phyloP scores from a whole-genome alignment of 2,797 vertebrate genomes.

The Euthynnus affinis region DNA sequence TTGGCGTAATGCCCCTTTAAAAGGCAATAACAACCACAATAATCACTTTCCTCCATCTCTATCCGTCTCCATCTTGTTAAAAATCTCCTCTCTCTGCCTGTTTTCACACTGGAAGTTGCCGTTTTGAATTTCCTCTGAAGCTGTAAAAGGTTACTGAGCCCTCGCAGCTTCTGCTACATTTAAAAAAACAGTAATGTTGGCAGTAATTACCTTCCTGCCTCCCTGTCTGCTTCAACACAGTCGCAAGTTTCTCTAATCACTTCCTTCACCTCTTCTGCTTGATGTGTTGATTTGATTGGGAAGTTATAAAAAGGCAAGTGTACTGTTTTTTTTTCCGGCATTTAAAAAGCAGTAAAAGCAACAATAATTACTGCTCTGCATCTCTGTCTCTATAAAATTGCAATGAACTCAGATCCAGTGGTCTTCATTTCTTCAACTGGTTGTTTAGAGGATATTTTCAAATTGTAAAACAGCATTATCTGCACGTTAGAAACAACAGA shows the following conservation, averaged over 20 bases:
- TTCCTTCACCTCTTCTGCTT: conserved; percentile 62
- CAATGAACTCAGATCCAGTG: conserved; percentile 17
- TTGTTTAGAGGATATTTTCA: conserved; percentile 23
- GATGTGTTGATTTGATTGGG: conserved; percentile 49
- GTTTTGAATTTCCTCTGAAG: conserved; percentile 59
- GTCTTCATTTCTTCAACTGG: not conserved
- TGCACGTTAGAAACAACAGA: not conserved
- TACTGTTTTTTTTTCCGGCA: conserved; percentile 38
- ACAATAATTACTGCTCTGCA: conserved; percentile 31
- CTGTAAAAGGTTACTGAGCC: conserved; percentile 58
- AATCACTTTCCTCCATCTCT: conserved; percentile 63
- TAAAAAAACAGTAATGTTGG: conserved; percentile 64
- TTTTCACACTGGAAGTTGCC: conserved; percentile 54
- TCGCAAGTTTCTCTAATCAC: conserved; percentile 47
- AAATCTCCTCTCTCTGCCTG: conserved; percentile 56
- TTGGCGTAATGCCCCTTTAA: conserved; percentile 73
- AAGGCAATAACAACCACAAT: conserved; percentile 70
- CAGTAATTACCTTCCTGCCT: conserved; percentile 63
- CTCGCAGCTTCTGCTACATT: conserved; percentile 60
- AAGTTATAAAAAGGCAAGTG: conserved; percentile 55
- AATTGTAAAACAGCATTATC: conserved; percentile 21
- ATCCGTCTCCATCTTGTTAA: conserved; percentile 73
- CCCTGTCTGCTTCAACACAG: conserved; percentile 42
- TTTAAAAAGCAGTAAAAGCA: conserved; percentile 56
- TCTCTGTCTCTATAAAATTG: conserved; percentile 40